These are phyloP conservation scores for Pleuronectes platessa DNA, from an alignment of 2,113 vertebrate species.

Conservation along the genomic window DNA sequence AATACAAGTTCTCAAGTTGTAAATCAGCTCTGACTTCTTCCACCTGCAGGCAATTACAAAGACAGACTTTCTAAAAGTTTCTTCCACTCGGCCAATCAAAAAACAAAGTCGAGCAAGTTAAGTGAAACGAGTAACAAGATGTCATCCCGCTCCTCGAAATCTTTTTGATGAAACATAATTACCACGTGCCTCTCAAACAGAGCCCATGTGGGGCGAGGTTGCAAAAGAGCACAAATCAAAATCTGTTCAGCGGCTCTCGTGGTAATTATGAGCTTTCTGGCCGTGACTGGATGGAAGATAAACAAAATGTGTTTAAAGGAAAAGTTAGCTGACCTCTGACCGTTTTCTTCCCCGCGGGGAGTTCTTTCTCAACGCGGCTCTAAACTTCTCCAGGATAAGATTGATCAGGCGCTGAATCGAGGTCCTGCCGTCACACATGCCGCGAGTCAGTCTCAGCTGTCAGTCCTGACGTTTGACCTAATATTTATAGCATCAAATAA, in stretches of 20 bases:
- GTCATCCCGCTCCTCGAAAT: constrained; percentile 27
- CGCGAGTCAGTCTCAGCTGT: no score
- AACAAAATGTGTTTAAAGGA: constrained; percentile 47
- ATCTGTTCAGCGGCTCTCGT: background rate
- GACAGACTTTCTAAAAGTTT: background rate
- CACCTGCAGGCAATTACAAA: constrained; percentile 4
- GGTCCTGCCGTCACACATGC: no score
- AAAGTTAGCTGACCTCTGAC: constrained; percentile 27
- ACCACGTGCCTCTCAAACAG: constrained; percentile 40
- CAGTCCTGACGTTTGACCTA: no score
- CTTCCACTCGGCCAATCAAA: constrained; percentile 17
- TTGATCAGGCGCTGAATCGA: no score
- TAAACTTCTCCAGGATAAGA: background rate
- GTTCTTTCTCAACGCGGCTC: background rate
- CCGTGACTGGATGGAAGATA: constrained; percentile 43
- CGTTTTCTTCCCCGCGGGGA: background rate
- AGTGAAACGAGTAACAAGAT: constrained; percentile 15
- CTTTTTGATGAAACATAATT: constrained; percentile 38
- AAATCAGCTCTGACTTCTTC: constrained; percentile 16
- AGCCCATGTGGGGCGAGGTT: constrained; percentile 34
- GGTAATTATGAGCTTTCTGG: background rate
- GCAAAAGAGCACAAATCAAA: background rate
- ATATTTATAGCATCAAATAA: no score
- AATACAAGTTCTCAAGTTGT: constrained; percentile 11
- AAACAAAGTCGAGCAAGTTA: background rate